Percentiles rank a stretch among this genome's conserved stretches.
Evolutionary conservation across 1,140 invertebrate genomes (phyloP).

Genomic region (Campoletis sonorensis): DNA sequence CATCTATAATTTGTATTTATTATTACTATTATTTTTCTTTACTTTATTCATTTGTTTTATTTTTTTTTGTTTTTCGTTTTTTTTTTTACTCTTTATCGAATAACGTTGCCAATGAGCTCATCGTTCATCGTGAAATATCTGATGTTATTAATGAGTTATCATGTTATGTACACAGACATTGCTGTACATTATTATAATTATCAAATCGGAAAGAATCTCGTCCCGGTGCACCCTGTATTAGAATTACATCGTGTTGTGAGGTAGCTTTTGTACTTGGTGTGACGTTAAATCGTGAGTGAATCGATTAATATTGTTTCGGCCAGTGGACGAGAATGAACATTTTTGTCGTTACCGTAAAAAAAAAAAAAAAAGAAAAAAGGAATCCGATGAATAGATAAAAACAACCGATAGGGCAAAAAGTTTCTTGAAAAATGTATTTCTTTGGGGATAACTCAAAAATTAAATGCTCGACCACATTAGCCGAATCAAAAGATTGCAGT

Average conservation of each 20-base stretch:
- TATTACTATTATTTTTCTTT: conserved; percentile 29
- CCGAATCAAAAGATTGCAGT: conserved; percentile 13
- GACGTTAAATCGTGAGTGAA: conserved; percentile 54
- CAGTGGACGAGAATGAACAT: neutral
- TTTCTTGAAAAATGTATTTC: neutral
- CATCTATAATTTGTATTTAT: conserved; percentile 32
- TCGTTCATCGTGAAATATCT: conserved; percentile 51
- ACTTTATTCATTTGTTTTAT: conserved; percentile 35
- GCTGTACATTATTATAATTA: conserved; percentile 35
- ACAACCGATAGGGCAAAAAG: neutral
- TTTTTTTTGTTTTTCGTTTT: conserved; percentile 47
- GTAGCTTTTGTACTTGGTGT: conserved; percentile 74
- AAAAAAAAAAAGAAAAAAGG: no score
- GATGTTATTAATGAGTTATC: conserved; percentile 45
- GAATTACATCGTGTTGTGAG: conserved; percentile 67
- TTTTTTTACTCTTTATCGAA: conserved; percentile 40
- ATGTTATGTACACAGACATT: conserved; percentile 62
- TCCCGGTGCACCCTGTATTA: conserved; percentile 71
- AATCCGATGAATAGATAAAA: conserved; percentile 2
- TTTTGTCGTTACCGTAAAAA: no score
- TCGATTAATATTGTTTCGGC: conserved; percentile 48
- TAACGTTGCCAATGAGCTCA: neutral
- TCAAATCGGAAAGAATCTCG: conserved; percentile 48
- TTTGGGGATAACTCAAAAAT: neutral
- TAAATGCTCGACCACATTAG: neutral